Conservation (phyloP, 1,140 invertebrate genomes). For the Hylaeus volcanicus region DNA sequence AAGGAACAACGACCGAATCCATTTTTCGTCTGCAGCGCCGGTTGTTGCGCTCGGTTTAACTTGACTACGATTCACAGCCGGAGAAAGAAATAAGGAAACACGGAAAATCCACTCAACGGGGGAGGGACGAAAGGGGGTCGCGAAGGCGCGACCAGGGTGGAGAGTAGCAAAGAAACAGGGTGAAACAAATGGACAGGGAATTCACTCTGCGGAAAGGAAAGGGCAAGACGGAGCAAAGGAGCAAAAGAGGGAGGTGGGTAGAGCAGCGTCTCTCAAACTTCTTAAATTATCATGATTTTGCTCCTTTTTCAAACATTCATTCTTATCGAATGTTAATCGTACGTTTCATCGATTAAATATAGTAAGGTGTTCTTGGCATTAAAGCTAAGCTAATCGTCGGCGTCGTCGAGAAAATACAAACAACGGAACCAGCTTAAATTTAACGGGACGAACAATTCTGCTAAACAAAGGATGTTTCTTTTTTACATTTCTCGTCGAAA, state of each 20-base stretch:
- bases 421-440: too few species aligned
- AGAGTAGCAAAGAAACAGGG: constrained; percentile 35
- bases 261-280: too few species aligned
- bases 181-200: constrained; percentile 51
- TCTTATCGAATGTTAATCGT: too few species aligned
- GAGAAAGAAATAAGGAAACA: constrained; percentile 54
- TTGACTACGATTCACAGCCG: constrained; percentile 47
- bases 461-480: too few species aligned
- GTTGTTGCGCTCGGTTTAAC: constrained; percentile 68
- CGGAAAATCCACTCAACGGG: constrained; percentile 40
- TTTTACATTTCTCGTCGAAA: too few species aligned
- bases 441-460: too few species aligned
- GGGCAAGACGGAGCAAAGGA: background rate
- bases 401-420: too few species aligned
- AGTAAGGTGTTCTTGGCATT: too few species aligned
- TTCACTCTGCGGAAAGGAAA: constrained; percentile 25
- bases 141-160: background rate
- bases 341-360: too few species aligned
- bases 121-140: background rate
- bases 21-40: constrained; percentile 63
- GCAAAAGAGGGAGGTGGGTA: background rate
- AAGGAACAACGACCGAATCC: constrained; percentile 54
- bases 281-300: too few species aligned
- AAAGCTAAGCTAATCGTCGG: too few species aligned
- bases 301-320: too few species aligned